Evolutionary conservation across 2,797 vertebrate species (phyloP), one percentile per base, ranked within the genome.

Genomic region (Lepilemur ruficaudatus): DNA sequence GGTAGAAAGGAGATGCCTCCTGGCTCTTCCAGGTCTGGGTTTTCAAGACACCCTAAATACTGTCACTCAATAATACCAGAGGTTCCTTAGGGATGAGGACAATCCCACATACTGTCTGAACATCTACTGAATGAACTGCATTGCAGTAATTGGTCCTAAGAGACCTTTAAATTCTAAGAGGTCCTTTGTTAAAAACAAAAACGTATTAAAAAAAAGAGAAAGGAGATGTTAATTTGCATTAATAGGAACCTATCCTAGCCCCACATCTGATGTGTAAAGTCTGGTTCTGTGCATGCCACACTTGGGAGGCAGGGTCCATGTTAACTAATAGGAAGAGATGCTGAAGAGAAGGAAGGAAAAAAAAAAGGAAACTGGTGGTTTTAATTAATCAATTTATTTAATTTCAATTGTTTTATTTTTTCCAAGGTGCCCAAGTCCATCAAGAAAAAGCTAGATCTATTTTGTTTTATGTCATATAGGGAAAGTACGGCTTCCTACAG

Each of bases 91-190:
- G 6, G 25, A 76, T 72, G 41, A 93, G 43, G 88, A 46, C 80
- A 57, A 32, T 17, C 81, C 52, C 73, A 35, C 57, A 15, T 1
- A 15, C 88, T 82, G 82, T 86, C 91, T 86, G 50, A 48, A 73
- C 15, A 89, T 96, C 95, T 96, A 78, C 20, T 80, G 38, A 69
- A 80, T 20, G 32, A 89, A 48, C 57, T 32, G 52, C 80, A 87
- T 12, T 89, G 93, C 61, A 89, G 46, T 93, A 93, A 96, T 57
- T 97, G 80, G 83, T 76, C 92, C 93, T 41, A 52, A 67, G 92
- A 93, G 91, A 94, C 57, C 79, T 91, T 95, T 93, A 90, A 41
- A 92, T 94, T 89, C 41, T 59, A 95, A 89, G 63, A 61, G 55
- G 5, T 83, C 57, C 86, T 96, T 89, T 89, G 86, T 87, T 72